These are phyloP conservation scores for Gila robusta DNA, from an alignment of 2,797 vertebrate genomes.

Conservation along the genomic window DNA sequence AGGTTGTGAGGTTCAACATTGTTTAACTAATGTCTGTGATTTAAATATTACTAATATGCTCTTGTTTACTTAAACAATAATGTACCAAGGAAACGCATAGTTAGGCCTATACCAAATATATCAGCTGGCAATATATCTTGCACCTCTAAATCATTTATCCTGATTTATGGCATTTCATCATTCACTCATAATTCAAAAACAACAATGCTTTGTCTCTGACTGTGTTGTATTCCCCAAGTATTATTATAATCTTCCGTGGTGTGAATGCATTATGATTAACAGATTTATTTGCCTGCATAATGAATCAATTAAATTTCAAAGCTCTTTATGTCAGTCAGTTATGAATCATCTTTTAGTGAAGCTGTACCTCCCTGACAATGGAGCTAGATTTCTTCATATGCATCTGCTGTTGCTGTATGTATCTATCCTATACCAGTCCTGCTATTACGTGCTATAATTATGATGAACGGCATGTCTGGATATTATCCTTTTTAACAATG, in stretches of 20 bases:
- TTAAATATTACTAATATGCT: neutral
- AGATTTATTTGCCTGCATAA: constrained; percentile 23
- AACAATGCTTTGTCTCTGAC: constrained; percentile 10
- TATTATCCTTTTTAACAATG: constrained; percentile 61
- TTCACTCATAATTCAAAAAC: constrained; percentile 24
- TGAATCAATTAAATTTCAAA: constrained; percentile 26
- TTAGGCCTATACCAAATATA: neutral
- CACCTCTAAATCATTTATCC: neutral
- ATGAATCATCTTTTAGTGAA: constrained; percentile 10
- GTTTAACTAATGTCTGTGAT: neutral
- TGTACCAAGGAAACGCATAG: too few species aligned
- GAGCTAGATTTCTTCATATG: constrained; percentile 8
- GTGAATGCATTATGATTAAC: constrained; percentile 18
- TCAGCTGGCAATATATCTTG: neutral
- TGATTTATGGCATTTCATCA: constrained; percentile 23
- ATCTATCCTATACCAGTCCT: neutral
- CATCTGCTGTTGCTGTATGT: neutral
- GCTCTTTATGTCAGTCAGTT: constrained; percentile 27
- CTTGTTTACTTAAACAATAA: neutral
- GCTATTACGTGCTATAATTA: constrained; percentile 25
- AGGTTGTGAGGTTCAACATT: neutral
- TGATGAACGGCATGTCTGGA: constrained; percentile 26
- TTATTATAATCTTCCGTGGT: neutral
- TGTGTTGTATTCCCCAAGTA: neutral
- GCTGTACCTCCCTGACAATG: neutral